Base-by-base conservation (phyloP, 2,797 vertebrate species). In the Halcyon chelicuti region DNA sequence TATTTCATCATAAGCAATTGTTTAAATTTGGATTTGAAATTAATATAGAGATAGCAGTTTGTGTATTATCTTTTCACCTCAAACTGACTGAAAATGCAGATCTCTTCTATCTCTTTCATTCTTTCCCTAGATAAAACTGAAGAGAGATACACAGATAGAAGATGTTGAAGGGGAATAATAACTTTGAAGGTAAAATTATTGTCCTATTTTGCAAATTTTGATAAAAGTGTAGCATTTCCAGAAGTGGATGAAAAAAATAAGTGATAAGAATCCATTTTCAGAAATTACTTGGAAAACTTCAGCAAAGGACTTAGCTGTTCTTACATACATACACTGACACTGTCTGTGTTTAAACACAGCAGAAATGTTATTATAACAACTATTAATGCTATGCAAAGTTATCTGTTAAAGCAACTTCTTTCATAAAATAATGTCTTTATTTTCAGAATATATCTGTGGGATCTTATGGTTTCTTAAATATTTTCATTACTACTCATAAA, bases 21-120 rank as follows among this genome's bases (percentile, higher is more conserved):
- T 62, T 81, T 62, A 55, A 86, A 70, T 91, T 90, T 70, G 12
- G 19, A 72, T 91, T 92, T 66, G 47, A 40, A 26, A 5, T 18
- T 44, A 49, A 60, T 70, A 73, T 65, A 86, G 11, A 78, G 84
- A 51, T 22, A 84, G 5, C 21, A 66, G 5, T 66, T 73, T 78
- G 6, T 63, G 20, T 60, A 71, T 4, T 31, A 67, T 68, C 39
- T 63, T 91, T 63, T 91, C n/a, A 75, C 5, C 2, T 19, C 18
- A 70, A 60, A 68, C 29, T 49, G 65, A 58, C 14, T 58, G 12
- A 94, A 90, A 91, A 68, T n/a, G 14, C 15, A 86, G 22, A 54
- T 57, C 28, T 68, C 10, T 71, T 86, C 23, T 63, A 39, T 42
- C 9, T 25, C 9, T 70, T 51, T 79, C 28, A 31, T 70, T 73